These are phyloP conservation scores for Oplegnathus fasciatus DNA, from an alignment of 2,113 vertebrate species.

Conservation along the genomic window DNA sequence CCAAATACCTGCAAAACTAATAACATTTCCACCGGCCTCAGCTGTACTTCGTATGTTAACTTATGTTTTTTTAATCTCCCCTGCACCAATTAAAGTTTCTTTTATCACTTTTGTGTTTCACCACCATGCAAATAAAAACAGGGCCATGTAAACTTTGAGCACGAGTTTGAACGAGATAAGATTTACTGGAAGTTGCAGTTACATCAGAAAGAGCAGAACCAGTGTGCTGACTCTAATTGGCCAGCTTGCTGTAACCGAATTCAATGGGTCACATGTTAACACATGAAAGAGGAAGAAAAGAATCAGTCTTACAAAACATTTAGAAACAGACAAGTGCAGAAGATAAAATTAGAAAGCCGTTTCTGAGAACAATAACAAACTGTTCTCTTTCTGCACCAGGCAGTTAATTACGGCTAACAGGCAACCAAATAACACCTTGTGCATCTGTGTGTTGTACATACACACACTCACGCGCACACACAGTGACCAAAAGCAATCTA, in stretches of 20 bases:
- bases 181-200: not conserved
- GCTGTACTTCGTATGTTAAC: not conserved
- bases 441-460: slow-evolving; percentile 12
- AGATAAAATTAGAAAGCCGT: slow-evolving; percentile 34
- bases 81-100: not conserved
- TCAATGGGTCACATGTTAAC: slow-evolving; percentile 4
- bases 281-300: slow-evolving; percentile 5
- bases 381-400: slow-evolving; percentile 30
- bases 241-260: not conserved
- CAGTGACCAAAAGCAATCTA: slow-evolving; percentile 49
- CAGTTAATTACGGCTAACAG: slow-evolving; percentile 52
- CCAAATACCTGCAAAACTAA: too few species aligned
- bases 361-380: slow-evolving; percentile 16
- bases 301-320: slow-evolving; percentile 6
- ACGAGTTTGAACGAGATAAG: not conserved
- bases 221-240: not conserved
- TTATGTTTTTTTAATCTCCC: not conserved
- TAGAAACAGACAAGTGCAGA: slow-evolving; percentile 17
- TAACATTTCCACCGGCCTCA: not conserved
- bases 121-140: not conserved
- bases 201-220: not conserved
- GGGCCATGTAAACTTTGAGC: not conserved
- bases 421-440: slow-evolving; percentile 35
- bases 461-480: slow-evolving; percentile 9
- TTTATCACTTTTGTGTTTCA: not conserved